phyloP scores from a whole-genome alignment of 2,797 vertebrate genomes.

The Neostethus bicornis region DNA sequence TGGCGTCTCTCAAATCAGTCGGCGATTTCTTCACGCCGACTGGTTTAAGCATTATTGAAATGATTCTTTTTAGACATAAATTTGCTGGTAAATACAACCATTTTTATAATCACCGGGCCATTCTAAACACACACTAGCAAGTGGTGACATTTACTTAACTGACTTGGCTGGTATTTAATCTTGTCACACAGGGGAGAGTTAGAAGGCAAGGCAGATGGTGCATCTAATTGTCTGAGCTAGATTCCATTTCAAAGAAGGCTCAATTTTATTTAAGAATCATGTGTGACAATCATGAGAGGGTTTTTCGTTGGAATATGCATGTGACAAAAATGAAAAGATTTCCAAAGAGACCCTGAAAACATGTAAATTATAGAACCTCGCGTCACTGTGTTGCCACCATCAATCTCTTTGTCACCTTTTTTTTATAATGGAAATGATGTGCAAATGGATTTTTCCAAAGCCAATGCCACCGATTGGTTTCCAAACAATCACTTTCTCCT shows the following conservation, averaged over 20 bases:
- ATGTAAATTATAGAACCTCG: slow-evolving; percentile 45
- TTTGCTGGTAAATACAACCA: slow-evolving; percentile 19
- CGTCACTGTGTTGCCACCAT: slow-evolving; percentile 38
- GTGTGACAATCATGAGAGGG: slow-evolving; percentile 40
- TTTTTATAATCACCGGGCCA: slow-evolving; percentile 40
- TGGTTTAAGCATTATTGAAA: slow-evolving; percentile 52
- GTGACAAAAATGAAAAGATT: slow-evolving; percentile 53
- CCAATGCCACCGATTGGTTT: slow-evolving; percentile 50
- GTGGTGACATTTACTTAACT: slow-evolving; percentile 64
- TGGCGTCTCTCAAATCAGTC: slow-evolving; percentile 71
- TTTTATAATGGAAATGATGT: slow-evolving; percentile 73
- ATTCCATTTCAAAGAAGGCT: slow-evolving; percentile 50
- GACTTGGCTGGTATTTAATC: slow-evolving; percentile 70
- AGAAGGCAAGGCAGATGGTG: slow-evolving; percentile 62
- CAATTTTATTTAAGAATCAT: slow-evolving; percentile 50
- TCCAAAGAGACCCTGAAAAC: slow-evolving; percentile 45
- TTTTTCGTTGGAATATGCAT: slow-evolving; percentile 55
- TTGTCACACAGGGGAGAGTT: slow-evolving; percentile 45
- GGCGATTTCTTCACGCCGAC: slow-evolving; percentile 58
- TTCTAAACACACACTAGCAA: slow-evolving; percentile 41
- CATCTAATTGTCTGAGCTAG: slow-evolving; percentile 65
- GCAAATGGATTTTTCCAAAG: slow-evolving; percentile 57
- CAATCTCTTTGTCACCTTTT: slow-evolving; percentile 62
- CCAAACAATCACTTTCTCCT: slow-evolving; percentile 48
- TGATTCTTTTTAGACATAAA: slow-evolving; percentile 23